A percentile compares a stretch with the other conserved stretches of the same genome.
phyloP scores from a whole-genome alignment of 2,888 invertebrate species.

The Gerris lacustris region DNA sequence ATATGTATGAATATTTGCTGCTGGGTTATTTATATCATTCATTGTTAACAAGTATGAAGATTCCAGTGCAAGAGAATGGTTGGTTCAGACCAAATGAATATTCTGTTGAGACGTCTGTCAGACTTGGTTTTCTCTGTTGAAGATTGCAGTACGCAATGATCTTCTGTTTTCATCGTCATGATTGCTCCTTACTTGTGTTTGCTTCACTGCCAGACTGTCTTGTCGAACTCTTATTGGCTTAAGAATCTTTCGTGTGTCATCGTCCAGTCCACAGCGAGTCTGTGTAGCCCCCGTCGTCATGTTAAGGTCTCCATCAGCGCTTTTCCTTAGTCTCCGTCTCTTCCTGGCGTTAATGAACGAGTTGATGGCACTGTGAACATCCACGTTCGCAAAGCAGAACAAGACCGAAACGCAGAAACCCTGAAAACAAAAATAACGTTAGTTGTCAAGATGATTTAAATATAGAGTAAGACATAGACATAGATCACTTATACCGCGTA shows the following conservation, averaged over 20 bases:
- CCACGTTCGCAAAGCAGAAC: slow-evolving; percentile 90
- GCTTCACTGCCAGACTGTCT: not conserved
- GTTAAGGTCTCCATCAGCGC: not conserved
- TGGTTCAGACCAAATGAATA: too few species aligned
- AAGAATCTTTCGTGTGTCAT: not conserved
- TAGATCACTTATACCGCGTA: too few species aligned
- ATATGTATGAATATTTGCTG: too few species aligned
- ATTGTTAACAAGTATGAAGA: too few species aligned
- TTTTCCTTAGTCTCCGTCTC: not conserved
- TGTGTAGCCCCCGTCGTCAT: not conserved
- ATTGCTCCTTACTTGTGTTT: not conserved
- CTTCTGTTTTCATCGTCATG: too few species aligned
- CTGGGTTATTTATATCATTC: too few species aligned
- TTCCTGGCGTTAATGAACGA: not conserved
- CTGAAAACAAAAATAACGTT: slow-evolving; percentile 44
- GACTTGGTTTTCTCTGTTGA: not conserved
- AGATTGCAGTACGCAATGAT: too few species aligned
- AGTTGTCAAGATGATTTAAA: too few species aligned
- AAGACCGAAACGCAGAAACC: slow-evolving; percentile 83
- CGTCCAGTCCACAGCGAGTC: not conserved
- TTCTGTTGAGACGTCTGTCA: not conserved
- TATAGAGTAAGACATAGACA: too few species aligned
- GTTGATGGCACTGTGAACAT: slow-evolving; percentile 46
- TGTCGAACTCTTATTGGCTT: not conserved
- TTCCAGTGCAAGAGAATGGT: too few species aligned